phyloP scores from a whole-genome alignment of 1,140 invertebrate species.

The Antheraea pernyi region DNA sequence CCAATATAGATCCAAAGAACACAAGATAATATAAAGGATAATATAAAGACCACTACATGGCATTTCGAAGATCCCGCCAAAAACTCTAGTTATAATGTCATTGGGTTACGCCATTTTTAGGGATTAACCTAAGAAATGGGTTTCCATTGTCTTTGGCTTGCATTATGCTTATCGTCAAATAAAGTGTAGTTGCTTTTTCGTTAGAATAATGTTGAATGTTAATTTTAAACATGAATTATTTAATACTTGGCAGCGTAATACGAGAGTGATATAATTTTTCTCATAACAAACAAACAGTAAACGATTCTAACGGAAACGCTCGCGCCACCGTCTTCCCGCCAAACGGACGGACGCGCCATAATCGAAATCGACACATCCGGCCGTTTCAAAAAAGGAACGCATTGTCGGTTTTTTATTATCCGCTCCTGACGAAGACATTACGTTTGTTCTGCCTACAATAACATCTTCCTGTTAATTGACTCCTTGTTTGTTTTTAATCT shows the following conservation, averaged over 20 bases:
- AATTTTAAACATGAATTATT: not conserved
- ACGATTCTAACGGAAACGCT: conserved; percentile 37
- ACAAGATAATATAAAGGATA: too few species aligned
- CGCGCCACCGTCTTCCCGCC: conserved; percentile 53
- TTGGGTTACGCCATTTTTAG: too few species aligned
- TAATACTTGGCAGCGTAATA: not conserved
- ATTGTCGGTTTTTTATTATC: conserved; percentile 46
- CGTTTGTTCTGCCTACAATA: conserved; percentile 19
- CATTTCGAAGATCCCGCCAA: too few species aligned
- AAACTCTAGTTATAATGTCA: too few species aligned
- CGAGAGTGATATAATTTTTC: conserved; percentile 1
- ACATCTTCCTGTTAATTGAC: conserved; percentile 3
- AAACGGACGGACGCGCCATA: conserved; percentile 63
- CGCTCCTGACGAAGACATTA: conserved; percentile 24
- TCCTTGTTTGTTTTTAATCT: not conserved
- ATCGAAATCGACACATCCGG: conserved; percentile 71
- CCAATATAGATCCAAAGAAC: too few species aligned
- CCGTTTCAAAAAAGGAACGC: conserved; percentile 56
- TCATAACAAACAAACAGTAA: conserved; percentile 1
- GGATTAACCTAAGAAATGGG: too few species aligned
- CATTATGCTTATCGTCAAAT: too few species aligned
- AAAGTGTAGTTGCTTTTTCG: too few species aligned
- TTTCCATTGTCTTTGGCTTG: too few species aligned
- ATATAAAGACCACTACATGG: too few species aligned
- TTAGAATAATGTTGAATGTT: too few species aligned